phyloP scores from a whole-genome alignment of 2,888 invertebrate species.

The Tipula helvola region DNA sequence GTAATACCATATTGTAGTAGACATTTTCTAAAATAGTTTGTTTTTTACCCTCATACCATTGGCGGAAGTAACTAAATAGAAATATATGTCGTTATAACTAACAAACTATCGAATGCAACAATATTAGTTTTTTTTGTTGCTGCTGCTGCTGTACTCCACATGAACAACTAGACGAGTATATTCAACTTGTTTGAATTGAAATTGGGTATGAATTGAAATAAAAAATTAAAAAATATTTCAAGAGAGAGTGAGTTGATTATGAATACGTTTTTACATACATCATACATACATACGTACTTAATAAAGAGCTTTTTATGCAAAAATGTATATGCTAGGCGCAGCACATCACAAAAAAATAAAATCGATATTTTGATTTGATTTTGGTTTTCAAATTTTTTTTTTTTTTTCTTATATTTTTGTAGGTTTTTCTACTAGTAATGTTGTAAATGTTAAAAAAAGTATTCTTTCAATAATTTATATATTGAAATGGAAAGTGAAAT shows the following conservation, averaged over 20 bases:
- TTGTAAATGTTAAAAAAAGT: not conserved
- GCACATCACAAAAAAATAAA: not conserved
- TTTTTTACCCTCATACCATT: not conserved
- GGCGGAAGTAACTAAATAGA: not conserved
- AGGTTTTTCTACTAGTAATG: not conserved
- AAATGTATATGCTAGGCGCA: too few species aligned
- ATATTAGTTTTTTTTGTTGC: not conserved
- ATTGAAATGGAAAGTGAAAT: not conserved
- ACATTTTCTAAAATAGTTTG: not conserved
- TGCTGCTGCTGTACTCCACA: not conserved
- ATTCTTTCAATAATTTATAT: not conserved
- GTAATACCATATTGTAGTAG: not conserved
- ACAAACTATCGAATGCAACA: slow-evolving; percentile 4
- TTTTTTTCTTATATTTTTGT: not conserved
- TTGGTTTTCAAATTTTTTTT: not conserved
- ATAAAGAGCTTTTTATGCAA: not conserved
- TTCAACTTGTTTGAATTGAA: not conserved
- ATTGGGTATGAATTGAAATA: not conserved
- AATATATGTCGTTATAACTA: not conserved
- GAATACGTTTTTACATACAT: not conserved
- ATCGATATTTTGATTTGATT: slow-evolving; percentile 4
- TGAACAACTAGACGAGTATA: not conserved
- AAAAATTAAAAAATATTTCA: not conserved
- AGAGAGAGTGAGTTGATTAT: not conserved
- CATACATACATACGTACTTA: not conserved